A percentile compares a stretch with the other conserved stretches of the same genome.
Evolutionary conservation across 2,113 vertebrate genomes (phyloP).

Genomic region (Chionomys nivalis): DNA sequence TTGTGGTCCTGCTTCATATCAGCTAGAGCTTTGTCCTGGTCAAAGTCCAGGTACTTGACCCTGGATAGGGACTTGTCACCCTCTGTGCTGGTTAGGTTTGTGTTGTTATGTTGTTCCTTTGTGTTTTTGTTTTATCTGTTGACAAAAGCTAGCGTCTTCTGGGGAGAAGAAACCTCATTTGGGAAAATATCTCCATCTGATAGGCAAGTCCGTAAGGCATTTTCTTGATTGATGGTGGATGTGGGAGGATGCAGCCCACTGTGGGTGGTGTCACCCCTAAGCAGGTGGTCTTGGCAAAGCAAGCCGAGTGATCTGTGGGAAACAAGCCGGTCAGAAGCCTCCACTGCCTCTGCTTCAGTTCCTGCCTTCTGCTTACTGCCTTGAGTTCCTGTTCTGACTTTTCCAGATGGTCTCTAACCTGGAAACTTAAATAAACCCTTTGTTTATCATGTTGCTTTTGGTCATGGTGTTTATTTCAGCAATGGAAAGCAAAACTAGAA

Average conservation of each 20-base stretch:
- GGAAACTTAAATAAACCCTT: background rate
- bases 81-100: background rate
- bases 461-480: background rate
- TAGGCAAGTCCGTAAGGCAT: background rate
- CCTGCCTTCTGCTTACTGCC: background rate
- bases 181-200: background rate
- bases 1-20: background rate
- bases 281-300: background rate
- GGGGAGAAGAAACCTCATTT: background rate
- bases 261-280: background rate
- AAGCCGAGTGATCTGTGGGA: background rate
- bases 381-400: background rate
- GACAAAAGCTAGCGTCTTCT: background rate
- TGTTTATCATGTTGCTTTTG: background rate
- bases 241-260: background rate
- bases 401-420: background rate
- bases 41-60: background rate
- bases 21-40: background rate
- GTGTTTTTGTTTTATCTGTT: background rate
- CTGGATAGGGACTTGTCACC: background rate
- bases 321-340: background rate
- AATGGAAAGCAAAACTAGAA: background rate
- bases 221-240: background rate
- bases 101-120: background rate
- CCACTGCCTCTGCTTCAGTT: background rate